A percentile compares a stretch with the other conserved stretches of the same genome.
Evolutionary conservation across 2,888 invertebrate species (phyloP).

Genomic region (Allacma fusca): DNA sequence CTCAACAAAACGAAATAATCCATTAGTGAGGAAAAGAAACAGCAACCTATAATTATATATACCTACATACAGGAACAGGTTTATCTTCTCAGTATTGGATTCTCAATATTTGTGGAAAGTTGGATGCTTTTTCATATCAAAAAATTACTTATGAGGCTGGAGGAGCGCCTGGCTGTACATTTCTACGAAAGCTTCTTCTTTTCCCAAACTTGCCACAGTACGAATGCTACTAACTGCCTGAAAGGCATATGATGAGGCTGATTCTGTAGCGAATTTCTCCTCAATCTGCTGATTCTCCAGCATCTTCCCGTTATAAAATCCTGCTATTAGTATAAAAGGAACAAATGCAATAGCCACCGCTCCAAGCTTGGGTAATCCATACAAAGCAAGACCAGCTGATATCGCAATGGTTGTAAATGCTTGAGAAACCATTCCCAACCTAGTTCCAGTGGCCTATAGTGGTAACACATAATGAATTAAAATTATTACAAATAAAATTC

Average conservation of each 20-base stretch:
- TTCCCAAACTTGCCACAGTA: constrained; percentile 58
- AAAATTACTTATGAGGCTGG: constrained; percentile 69
- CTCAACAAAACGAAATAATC: no score
- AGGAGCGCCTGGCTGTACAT: constrained; percentile 72
- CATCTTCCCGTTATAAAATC: constrained; percentile 70
- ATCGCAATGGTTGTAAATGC: constrained; percentile 75
- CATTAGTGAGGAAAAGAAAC: no score
- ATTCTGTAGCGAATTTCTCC: constrained; percentile 74
- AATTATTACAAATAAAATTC: no score
- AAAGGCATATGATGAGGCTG: constrained; percentile 69
- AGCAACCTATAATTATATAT: no score
- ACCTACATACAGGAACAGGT: no score
- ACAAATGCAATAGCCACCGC: constrained; percentile 76
- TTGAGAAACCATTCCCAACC: constrained; percentile 79
- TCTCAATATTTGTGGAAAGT: no score
- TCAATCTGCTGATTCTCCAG: constrained; percentile 73
- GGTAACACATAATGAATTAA: constrained; percentile 29
- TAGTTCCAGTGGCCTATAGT: constrained; percentile 67
- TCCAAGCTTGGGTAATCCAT: constrained; percentile 79
- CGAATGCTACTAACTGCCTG: constrained; percentile 63
- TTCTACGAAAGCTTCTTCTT: constrained; percentile 72
- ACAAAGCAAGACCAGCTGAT: constrained; percentile 73
- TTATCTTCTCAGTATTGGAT: no score
- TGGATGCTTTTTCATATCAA: no score
- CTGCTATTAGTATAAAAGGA: constrained; percentile 70